Evolutionary conservation across 2,113 vertebrate species (phyloP).

Genomic region (Atrichornis clamosus): DNA sequence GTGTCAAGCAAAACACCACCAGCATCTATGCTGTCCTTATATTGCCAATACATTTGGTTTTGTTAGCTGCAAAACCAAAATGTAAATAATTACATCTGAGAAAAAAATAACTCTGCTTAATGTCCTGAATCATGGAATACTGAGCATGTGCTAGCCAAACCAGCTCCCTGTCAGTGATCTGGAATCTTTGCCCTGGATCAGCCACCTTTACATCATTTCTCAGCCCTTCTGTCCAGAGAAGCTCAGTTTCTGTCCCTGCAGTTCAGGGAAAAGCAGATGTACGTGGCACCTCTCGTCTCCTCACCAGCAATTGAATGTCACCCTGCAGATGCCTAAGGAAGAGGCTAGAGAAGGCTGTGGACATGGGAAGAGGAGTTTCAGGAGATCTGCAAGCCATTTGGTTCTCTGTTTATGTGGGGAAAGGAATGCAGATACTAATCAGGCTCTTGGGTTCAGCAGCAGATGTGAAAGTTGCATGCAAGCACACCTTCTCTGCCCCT

Average conservation of each 20-base stretch:
- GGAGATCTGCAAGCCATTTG: conserved; percentile 35
- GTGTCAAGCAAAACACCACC: neutral
- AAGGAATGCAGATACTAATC: conserved; percentile 41
- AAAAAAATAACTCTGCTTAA: neutral
- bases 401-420: conserved; percentile 27
- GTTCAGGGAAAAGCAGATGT: neutral
- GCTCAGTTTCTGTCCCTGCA: neutral
- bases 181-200: neutral
- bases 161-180: neutral
- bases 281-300: neutral
- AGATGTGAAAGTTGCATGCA: conserved; percentile 43
- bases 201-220: neutral
- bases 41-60: neutral
- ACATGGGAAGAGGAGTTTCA: neutral
- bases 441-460: conserved; percentile 6
- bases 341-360: neutral
- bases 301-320: neutral
- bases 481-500: neutral
- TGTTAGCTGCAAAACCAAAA: neutral
- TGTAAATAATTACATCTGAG: neutral
- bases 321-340: neutral
- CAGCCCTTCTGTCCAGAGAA: neutral
- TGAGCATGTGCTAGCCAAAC: neutral
- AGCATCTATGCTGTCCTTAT: neutral
- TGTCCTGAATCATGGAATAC: neutral